Base-by-base conservation (phyloP, 2,113 vertebrate species). In the Tetrao urogallus region DNA sequence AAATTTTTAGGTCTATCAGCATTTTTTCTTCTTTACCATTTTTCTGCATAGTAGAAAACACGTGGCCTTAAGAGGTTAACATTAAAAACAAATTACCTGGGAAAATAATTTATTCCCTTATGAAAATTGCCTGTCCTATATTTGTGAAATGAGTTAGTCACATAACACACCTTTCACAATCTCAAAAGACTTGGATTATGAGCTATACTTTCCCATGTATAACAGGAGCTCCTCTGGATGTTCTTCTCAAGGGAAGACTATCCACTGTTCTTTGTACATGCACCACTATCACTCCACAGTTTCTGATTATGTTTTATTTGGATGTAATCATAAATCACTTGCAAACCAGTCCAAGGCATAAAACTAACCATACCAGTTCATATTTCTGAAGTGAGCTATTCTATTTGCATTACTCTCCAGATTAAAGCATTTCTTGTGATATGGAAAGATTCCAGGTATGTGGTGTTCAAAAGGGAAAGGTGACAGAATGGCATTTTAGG, bases 301-400 rank as follows among this genome's bases (percentile, higher is more conserved):
- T 96, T 92, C 74, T 83, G 90, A 92, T 95, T 93, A 94, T 73
- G 13, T 81, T 91, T 94, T 88, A 67, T 79, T 86, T 66, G n/a
- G 38, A 34, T 65, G 56, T 52, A 65, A 67, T 71, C 60, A 61
- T 81, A 90, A 91, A 77, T 94, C 64, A 52, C 71, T 80, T 60
- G 50, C 24, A 57, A 57, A 69, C 61, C 27, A 79, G 27, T 66
- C 82, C 63, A 72, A 88, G 75, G 50, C 54, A 45, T 78, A 58
- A 91, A 94, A 57, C 75, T 82, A 83, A 93, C 57, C 54, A 72
- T 79, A 86, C 65, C 66, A 75, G 90, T 92, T 94, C 72, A 30
- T 89, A 77, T 77, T 94, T 93, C 40, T 91, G 21, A 17, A 64
- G 43, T 81, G 76, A 90, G 36, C 72, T 88, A 11, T 71, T 86